Percentiles rank a stretch among this genome's conserved stretches.
phyloP scores from a whole-genome alignment of 2,888 invertebrate genomes.

The Leptogaster cylindrica region DNA sequence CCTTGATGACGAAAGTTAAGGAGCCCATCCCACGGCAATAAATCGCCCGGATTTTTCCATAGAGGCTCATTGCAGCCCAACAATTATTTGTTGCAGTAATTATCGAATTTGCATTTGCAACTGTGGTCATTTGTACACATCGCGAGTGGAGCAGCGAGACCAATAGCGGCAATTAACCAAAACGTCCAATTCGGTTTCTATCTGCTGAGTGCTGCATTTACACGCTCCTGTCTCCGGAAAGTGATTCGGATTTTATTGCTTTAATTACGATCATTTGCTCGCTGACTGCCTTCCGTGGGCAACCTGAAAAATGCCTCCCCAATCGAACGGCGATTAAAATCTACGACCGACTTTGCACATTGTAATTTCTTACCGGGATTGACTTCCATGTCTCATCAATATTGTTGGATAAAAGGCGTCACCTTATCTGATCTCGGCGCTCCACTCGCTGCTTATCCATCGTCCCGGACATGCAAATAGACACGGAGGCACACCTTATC shows the following conservation, averaged over 20 bases:
- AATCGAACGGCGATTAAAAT: neutral
- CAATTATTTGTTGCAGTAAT: neutral
- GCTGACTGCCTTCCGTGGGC: neutral
- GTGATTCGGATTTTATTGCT: neutral
- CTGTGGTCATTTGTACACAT: neutral
- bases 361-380: neutral
- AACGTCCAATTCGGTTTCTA: neutral
- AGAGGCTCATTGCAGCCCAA: no score
- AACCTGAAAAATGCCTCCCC: neutral
- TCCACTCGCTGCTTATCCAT: neutral
- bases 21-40: neutral
- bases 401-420: slow-evolving; percentile 4
- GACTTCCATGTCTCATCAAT: neutral
- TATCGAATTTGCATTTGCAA: neutral
- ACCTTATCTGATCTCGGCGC: neutral
- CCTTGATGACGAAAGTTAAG: no score
- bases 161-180: neutral
- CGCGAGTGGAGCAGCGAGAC: neutral
- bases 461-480: neutral
- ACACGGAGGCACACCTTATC: neutral
- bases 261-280: neutral
- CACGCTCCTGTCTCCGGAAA: neutral
- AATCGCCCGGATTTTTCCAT: neutral
- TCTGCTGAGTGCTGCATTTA: no score
- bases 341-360: slow-evolving; percentile 2